A percentile compares a stretch with the other conserved stretches of the same genome.
phyloP scores from a whole-genome alignment of 2,797 vertebrate species.

The Megaceryle alcyon region DNA sequence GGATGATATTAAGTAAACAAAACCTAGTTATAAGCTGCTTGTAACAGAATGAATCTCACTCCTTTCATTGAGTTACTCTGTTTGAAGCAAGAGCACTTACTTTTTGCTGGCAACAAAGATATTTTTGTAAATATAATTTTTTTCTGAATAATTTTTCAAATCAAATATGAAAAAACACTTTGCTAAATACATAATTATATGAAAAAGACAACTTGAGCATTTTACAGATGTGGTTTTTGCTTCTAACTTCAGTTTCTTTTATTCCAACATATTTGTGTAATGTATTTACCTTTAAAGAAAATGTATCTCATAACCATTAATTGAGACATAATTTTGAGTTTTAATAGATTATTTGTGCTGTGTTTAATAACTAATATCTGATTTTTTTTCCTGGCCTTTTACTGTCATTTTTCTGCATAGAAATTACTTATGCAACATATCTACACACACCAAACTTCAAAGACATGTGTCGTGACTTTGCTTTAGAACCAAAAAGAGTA shows the following conservation, averaged over 20 bases:
- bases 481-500: neutral
- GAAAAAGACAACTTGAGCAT: neutral
- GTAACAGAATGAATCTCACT: neutral
- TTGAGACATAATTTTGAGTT: neutral
- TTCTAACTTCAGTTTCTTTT: neutral
- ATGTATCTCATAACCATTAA: neutral
- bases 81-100: neutral
- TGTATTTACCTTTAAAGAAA: neutral
- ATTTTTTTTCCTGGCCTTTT: neutral
- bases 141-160: neutral
- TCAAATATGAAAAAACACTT: neutral
- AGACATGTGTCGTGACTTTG: neutral
- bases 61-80: neutral
- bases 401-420: neutral
- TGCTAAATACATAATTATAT: neutral
- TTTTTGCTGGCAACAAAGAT: neutral
- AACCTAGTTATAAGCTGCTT: slow-evolving; percentile 8
- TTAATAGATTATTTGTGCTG: neutral
- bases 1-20: slow-evolving; percentile 22
- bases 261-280: neutral
- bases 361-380: neutral
- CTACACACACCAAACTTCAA: neutral
- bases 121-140: neutral
- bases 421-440: neutral
- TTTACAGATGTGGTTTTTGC: neutral